Percentiles rank a stretch among this genome's conserved stretches.
These are phyloP conservation scores for Cephalopterus ornatus DNA, from an alignment of 2,113 vertebrate species.

Conservation along the genomic window DNA sequence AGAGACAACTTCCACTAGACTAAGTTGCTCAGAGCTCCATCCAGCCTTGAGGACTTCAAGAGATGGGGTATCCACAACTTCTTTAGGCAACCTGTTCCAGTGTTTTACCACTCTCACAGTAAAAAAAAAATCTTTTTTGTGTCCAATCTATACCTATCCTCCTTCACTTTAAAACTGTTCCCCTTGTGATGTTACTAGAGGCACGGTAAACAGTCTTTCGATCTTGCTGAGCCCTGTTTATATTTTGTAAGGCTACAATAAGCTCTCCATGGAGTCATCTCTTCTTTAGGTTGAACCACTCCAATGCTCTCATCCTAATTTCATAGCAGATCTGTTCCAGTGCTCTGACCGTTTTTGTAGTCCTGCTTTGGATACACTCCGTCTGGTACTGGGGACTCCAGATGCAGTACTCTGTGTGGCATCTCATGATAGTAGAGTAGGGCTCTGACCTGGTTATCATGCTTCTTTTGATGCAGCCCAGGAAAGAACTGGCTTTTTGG, in stretches of 20 bases:
- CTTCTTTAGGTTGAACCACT: not conserved
- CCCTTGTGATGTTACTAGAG: not conserved
- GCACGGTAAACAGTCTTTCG: not conserved
- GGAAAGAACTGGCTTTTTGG: not conserved
- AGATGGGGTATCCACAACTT: not conserved
- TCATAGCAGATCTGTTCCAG: not conserved
- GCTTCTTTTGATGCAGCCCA: not conserved
- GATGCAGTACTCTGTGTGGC: not conserved
- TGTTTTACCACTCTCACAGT: fast-evolving
- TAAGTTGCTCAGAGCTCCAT: not conserved
- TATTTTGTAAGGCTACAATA: not conserved
- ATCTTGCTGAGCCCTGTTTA: not conserved
- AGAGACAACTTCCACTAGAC: not conserved
- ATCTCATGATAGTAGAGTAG: fast-evolving
- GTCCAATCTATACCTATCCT: not conserved
- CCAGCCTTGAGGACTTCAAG: not conserved
- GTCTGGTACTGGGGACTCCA: not conserved
- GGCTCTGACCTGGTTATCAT: fast-evolving
- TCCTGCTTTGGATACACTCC: not conserved
- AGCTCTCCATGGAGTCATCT: not conserved
- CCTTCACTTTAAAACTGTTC: not conserved
- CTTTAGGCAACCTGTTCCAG: fast-evolving
- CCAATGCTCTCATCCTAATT: not conserved
- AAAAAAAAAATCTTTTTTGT: not conserved
- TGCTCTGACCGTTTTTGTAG: not conserved